Percentiles rank a stretch among this genome's conserved stretches.
Conservation (phyloP, 2,888 invertebrate species). For the Pristionchus japonicus region DNA sequence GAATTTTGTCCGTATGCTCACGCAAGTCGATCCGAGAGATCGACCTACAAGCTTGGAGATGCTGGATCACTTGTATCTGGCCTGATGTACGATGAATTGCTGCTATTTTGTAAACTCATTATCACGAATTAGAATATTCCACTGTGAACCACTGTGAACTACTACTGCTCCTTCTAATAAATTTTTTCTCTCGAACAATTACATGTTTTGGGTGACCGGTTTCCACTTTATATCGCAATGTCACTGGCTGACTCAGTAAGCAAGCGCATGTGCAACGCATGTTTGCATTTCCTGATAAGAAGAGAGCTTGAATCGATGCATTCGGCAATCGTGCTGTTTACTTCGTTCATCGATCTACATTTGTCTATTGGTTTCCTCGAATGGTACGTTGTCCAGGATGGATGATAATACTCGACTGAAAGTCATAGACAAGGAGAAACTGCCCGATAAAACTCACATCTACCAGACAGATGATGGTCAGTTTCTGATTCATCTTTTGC, state of each 20-base stretch:
- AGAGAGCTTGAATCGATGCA: not conserved
- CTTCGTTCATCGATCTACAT: not conserved
- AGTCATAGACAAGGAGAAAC: not conserved
- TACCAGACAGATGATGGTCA: not conserved
- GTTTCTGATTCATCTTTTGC: not conserved
- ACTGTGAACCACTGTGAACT: too few species aligned
- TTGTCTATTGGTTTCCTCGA: too few species aligned
- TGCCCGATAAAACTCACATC: not conserved
- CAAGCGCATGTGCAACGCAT: not conserved
- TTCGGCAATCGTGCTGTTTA: not conserved
- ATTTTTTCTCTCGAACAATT: too few species aligned
- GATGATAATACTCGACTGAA: not conserved
- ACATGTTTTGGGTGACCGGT: too few species aligned
- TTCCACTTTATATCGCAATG: not conserved
- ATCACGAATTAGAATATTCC: too few species aligned
- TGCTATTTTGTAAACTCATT: too few species aligned
- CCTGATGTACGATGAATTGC: too few species aligned
- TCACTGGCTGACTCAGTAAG: not conserved
- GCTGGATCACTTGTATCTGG: not conserved
- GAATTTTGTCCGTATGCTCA: not conserved
- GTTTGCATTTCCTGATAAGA: not conserved
- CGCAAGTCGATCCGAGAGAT: not conserved
- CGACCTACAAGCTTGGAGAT: not conserved
- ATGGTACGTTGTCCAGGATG: too few species aligned
- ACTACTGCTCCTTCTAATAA: too few species aligned